A percentile compares a stretch with the other conserved stretches of the same genome.
Evolutionary conservation across 2,113 vertebrate species (phyloP).

Genomic region (Galbula dea): DNA sequence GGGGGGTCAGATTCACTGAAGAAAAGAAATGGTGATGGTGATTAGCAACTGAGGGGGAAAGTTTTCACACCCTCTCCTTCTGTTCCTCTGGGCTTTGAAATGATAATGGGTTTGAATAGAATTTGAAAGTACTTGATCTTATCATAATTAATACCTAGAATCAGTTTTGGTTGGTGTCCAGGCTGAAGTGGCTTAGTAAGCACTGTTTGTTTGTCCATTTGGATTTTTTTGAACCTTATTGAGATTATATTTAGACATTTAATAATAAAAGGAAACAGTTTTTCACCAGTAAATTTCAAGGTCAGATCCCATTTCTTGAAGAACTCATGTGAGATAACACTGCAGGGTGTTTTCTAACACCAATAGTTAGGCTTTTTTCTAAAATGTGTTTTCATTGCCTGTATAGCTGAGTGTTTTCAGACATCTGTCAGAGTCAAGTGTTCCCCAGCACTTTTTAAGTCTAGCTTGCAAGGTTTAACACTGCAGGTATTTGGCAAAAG

Average conservation of each 20-base stretch:
- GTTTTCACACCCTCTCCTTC: not conserved
- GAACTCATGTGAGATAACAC: not conserved
- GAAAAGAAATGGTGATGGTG: not conserved
- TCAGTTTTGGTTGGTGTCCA: not conserved
- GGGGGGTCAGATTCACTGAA: not conserved
- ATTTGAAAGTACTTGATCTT: not conserved
- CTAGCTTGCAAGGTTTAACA: not conserved
- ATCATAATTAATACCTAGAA: not conserved
- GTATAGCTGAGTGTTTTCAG: not conserved
- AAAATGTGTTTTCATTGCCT: not conserved
- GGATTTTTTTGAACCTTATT: not conserved
- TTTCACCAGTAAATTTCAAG: not conserved
- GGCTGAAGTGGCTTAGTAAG: not conserved
- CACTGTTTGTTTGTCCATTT: not conserved
- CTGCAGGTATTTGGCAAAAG: slow-evolving; percentile 30
- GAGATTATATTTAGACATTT: not conserved
- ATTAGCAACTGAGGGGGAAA: not conserved
- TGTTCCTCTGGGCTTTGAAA: not conserved
- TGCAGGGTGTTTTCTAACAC: not conserved
- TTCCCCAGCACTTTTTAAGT: not conserved
- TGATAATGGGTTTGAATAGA: not conserved
- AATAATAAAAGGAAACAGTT: not conserved
- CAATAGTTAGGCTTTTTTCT: not conserved
- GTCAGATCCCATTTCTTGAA: not conserved
- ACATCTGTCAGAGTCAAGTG: not conserved